Base-by-base conservation (phyloP, 2,797 vertebrate genomes). In the Champsocephalus esox region DNA sequence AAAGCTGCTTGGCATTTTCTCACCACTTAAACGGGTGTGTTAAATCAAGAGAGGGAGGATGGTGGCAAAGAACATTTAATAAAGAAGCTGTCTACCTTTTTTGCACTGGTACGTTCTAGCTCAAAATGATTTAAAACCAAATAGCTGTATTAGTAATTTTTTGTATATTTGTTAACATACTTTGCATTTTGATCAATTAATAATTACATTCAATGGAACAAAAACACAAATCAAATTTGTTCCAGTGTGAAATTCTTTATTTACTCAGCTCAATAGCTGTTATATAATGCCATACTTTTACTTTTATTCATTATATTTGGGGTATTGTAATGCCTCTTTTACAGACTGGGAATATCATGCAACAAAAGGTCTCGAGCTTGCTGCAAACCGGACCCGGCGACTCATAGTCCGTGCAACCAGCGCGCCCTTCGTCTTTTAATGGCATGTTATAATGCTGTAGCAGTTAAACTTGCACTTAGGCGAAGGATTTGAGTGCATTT, bases 1-100 rank as follows among this genome's bases (percentile, higher is more conserved):
- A 32, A 28, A 59, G 46, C 71, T 52, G 54, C 62, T 60, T 82
- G 85, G 67, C 76, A 83, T 83, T 89, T 89, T 67, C 54, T 84
- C 57, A 59, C n/a, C 7, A 3, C 62, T 79, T 70, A 81, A 72
- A 83, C 63, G 38, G 57, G 63, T 77, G 38, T 68, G 70, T 58
- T 64, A 57, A 82, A 73, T 63, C 68, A 66, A 43, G 34, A 80
- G 2, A 13, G 59, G 3, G 14, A 3, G 51, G 44, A 24, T 11
- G 51, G 62, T 21, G n/a, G 43, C 38, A 9, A 57, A 79, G 12
- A 48, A 16, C 6, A 66, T 70, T 62, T 61, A 52, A 58, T 57
- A 19, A 70, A 55, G 19, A 17, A 45, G 52, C 12, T 62, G 12
- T 59, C 19, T 56, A 10, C 16, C 41, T 24, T 66, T 54, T 21